Conservation (phyloP, 2,888 invertebrate genomes). For the Hermaeophaga mercurialis region DNA sequence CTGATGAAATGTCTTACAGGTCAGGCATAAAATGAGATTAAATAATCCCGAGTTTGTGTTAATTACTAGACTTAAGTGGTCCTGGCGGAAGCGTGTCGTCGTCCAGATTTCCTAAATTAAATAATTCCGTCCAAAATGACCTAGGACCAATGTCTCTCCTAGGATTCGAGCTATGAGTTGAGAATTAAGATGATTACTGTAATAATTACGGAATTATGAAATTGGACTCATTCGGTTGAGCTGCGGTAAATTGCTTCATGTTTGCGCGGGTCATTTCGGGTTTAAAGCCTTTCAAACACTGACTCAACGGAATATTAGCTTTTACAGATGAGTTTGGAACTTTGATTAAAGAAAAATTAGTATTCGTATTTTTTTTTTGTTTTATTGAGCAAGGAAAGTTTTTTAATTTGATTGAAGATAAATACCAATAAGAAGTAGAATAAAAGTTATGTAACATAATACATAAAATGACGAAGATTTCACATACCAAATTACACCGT, state of each 20-base stretch:
- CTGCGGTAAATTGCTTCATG: conserved; percentile 25
- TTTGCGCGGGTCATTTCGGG: conserved; percentile 1
- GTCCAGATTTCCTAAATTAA: conserved; percentile 54
- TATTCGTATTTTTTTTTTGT: too few relatives aligned
- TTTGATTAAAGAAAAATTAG: too few relatives aligned
- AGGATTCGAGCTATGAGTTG: conserved; percentile 30
- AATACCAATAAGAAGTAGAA: too few relatives aligned
- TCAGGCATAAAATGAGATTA: conserved; percentile 54
- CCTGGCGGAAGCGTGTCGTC: conserved; percentile 12
- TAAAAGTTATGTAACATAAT: too few relatives aligned
- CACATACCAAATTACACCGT: too few relatives aligned
- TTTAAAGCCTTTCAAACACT: neutral
- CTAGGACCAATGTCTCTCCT: conserved; percentile 36
- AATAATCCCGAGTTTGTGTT: conserved; percentile 53
- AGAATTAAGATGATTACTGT: conserved; percentile 34
- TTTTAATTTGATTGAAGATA: too few relatives aligned
- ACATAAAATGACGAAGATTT: too few relatives aligned
- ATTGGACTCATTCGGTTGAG: conserved; percentile 25
- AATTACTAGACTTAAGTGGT: conserved; percentile 50
- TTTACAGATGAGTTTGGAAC: too few relatives aligned
- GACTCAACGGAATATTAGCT: neutral
- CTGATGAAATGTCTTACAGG: conserved; percentile 50
- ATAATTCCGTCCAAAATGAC: conserved; percentile 50
- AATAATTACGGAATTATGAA: conserved; percentile 35
- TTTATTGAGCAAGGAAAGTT: too few relatives aligned